phyloP scores from a whole-genome alignment of 2,113 vertebrate genomes.

The Muscicapa adusta region DNA sequence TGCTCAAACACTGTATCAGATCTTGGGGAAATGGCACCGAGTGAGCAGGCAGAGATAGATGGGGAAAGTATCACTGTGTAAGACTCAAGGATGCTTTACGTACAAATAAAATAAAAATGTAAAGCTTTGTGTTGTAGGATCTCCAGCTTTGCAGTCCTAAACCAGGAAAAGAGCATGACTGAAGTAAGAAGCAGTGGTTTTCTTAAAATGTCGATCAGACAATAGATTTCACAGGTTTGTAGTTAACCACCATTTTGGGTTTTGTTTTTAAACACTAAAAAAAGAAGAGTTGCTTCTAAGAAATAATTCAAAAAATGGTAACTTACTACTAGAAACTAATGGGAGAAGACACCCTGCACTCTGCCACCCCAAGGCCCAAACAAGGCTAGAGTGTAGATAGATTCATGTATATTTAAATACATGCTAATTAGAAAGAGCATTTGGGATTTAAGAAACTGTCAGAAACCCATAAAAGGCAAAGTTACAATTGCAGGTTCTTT shows the following conservation, averaged over 20 bases:
- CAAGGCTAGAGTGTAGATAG: neutral
- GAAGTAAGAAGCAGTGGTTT: neutral
- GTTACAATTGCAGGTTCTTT: neutral
- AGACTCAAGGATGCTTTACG: neutral
- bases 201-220: neutral
- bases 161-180: neutral
- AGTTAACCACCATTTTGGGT: neutral
- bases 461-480: neutral
- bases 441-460: neutral
- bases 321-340: neutral
- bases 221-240: neutral
- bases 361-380: neutral
- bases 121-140: neutral
- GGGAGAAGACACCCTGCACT: neutral
- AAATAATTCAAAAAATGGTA: neutral
- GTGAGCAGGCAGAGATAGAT: neutral
- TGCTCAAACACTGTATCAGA: conserved; percentile 4
- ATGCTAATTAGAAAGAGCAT: neutral
- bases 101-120: neutral
- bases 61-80: neutral
- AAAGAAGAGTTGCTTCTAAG: neutral
- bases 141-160: neutral
- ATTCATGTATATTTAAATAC: neutral
- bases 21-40: conserved; percentile 29
- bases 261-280: neutral